A percentile compares a stretch with the other conserved stretches of the same genome.
phyloP scores from a whole-genome alignment of 2,797 vertebrate species.

The Xyrichtys novacula region DNA sequence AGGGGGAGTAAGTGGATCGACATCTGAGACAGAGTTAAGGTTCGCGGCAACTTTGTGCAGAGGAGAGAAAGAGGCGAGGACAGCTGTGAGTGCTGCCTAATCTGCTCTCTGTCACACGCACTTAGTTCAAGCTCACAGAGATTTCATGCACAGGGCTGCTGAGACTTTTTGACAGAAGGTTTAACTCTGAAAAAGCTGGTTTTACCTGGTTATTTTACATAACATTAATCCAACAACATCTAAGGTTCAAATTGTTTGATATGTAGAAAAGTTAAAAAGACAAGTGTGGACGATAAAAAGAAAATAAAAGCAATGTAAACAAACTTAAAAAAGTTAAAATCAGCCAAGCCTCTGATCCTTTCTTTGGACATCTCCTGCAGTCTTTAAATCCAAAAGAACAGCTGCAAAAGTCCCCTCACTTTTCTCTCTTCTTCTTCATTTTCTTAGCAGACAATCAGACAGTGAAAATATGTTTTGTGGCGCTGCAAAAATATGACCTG shows the following conservation, averaged over 20 bases:
- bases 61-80: neutral
- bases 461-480: constrained; percentile 22
- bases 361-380: too few relatives aligned
- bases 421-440: neutral
- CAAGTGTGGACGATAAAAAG: too few relatives aligned
- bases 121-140: neutral
- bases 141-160: neutral
- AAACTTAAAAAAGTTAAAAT: too few relatives aligned
- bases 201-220: too few relatives aligned
- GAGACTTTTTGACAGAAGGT: neutral
- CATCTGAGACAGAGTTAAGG: constrained; percentile 48
- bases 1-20: constrained; percentile 37
- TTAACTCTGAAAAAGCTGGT: neutral
- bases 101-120: constrained; percentile 21
- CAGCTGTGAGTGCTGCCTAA: constrained; percentile 18
- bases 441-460: constrained; percentile 16
- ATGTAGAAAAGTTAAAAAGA: too few relatives aligned
- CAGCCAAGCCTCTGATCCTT: too few relatives aligned
- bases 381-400: neutral
- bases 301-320: too few relatives aligned
- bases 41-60: constrained; percentile 19
- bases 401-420: neutral
- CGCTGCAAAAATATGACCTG: constrained; percentile 33
- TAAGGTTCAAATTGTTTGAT: too few relatives aligned
- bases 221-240: too few relatives aligned